These are phyloP conservation scores for Chymomyza costata DNA, from an alignment of 1,140 invertebrate species.

Conservation along the genomic window DNA sequence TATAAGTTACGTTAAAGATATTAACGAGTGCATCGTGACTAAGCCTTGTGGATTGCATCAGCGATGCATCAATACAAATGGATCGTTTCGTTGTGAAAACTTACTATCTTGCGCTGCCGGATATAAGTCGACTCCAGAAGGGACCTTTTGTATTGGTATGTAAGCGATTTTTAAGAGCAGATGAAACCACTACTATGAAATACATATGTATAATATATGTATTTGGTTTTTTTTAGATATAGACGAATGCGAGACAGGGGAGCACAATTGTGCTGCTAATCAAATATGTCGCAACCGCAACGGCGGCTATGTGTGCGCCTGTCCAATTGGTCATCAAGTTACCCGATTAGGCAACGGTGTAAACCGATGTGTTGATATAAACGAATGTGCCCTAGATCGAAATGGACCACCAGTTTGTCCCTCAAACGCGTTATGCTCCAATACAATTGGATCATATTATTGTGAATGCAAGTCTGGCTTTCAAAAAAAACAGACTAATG, in stretches of 20 bases:
- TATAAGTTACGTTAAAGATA: constrained; percentile 58
- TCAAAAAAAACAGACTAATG: constrained; percentile 74
- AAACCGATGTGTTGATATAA: constrained; percentile 89
- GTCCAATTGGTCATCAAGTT: constrained; percentile 81
- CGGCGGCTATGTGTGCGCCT: constrained; percentile 86
- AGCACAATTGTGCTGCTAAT: constrained; percentile 81
- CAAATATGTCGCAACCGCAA: constrained; percentile 85
- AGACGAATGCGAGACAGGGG: constrained; percentile 82
- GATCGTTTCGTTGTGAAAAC: constrained; percentile 78
- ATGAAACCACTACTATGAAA: too few species aligned
- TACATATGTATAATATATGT: background rate
- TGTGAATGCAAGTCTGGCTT: constrained; percentile 88
- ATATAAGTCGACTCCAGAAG: constrained; percentile 75
- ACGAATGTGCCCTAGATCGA: constrained; percentile 83
- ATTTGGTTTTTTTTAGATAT: constrained; percentile 77
- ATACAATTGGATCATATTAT: constrained; percentile 87
- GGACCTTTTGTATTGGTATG: constrained; percentile 75
- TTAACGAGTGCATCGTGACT: constrained; percentile 75
- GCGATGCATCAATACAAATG: constrained; percentile 78
- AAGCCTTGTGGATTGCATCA: constrained; percentile 74
- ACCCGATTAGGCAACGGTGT: constrained; percentile 76
- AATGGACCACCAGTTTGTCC: constrained; percentile 77
- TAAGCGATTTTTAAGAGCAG: constrained; percentile 13
- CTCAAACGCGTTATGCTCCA: constrained; percentile 82
- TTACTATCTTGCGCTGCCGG: constrained; percentile 76